Conservation (phyloP, 2,888 invertebrate genomes). For the Athetis lepigone region DNA sequence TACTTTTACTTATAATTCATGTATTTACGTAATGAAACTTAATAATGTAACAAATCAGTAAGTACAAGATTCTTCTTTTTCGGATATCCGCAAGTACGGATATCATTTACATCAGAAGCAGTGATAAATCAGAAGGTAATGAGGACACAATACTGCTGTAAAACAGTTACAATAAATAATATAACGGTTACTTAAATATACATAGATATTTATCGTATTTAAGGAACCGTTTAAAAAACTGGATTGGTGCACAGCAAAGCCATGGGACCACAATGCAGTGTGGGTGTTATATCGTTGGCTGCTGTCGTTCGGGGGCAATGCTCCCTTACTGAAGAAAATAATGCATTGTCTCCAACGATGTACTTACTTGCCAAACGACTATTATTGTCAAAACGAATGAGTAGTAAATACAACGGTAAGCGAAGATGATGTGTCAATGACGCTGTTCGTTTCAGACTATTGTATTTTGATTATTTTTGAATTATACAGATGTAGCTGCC, state of each 20-base stretch:
- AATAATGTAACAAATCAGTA: no score
- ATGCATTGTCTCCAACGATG: conserved; percentile 18
- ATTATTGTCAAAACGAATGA: conserved; percentile 29
- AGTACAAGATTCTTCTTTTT: no score
- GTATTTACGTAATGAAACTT: no score
- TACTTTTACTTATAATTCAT: no score
- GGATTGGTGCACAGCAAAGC: conserved; percentile 17
- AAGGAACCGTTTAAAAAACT: conserved; percentile 13
- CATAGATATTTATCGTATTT: conserved; percentile 27
- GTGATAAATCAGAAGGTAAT: no score
- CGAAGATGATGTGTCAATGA: neutral
- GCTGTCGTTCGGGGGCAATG: conserved; percentile 51
- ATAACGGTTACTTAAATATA: conserved; percentile 40
- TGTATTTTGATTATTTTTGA: neutral
- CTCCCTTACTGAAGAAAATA: conserved; percentile 30
- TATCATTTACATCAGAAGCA: no score
- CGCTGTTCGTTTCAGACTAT: neutral
- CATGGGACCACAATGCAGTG: conserved; percentile 53
- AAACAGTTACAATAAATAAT: conserved; percentile 2
- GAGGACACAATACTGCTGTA: neutral
- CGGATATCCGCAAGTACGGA: no score
- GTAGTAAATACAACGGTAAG: conserved; percentile 4
- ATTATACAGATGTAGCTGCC: no score
- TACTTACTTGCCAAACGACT: conserved; percentile 12
- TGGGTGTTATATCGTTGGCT: conserved; percentile 42